Base-by-base conservation (phyloP, 2,797 vertebrate species). In the Myotis daubentonii region DNA sequence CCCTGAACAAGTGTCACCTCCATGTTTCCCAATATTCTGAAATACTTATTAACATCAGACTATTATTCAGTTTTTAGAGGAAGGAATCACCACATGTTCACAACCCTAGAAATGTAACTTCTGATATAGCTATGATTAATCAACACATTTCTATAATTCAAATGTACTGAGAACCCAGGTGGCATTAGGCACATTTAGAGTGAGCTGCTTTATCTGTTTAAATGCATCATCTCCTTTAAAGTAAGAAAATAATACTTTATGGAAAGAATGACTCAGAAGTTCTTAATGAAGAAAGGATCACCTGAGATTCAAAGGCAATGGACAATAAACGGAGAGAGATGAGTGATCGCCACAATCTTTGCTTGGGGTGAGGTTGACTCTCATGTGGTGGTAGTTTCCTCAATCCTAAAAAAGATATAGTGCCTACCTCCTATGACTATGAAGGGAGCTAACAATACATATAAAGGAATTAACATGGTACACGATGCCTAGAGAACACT, bases 191-290 rank as follows among this genome's bases (percentile, higher is more conserved):
- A 86, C 6, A 91, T 74, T 87, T 76, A 28, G 36, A 82, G 1
- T 82, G 62, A 87, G 57, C 41, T 78, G 20, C 15, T 80, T 72
- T 66, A 65, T 23, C 17, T 91, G 19, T 71, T 94, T 75, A 84
- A 80, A 72, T 36, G 88, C 23, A 87, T 74, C 23, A 84, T 74
- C 65, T 93, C n/a, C 47, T 84, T 80, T 94, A 84, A 15, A 87
- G 57, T 60, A 93, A 75, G 44, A 81, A 95, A 91, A 95, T 10
- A 76, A 57, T 41, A 93, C 17, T 47, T 93, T 22, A 79, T 75
- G 17, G 53, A 84, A 96, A 94, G 44, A 92, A 80, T 89, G 25
- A 66, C 8, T 83, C 66, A n/a, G 9, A 89, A 75, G 9, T 47
- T 94, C 74, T n/a, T 89, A 9, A 65, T 6, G 44, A 89, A 89